Conservation (phyloP, 64 coral and sea anemone genomes). For the Montipora foliosa region DNA sequence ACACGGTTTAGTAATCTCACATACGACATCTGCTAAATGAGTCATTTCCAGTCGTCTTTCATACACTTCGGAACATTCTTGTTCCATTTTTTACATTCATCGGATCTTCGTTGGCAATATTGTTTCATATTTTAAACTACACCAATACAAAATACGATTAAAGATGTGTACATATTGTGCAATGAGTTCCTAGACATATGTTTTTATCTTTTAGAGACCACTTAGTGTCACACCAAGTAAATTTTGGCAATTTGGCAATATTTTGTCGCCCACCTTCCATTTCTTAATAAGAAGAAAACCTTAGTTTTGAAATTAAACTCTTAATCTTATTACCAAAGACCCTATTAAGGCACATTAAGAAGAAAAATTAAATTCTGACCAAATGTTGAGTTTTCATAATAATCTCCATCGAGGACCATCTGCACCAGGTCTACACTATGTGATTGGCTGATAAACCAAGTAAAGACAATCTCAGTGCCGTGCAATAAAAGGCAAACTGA, state of each 20-base stretch:
- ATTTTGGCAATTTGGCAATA: not conserved
- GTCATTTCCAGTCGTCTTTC: no score
- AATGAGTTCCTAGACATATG: not conserved
- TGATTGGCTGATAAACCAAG: not conserved
- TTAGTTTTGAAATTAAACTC: not conserved
- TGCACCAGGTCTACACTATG: not conserved
- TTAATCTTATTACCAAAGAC: not conserved
- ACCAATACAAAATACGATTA: not conserved
- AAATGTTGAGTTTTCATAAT: not conserved
- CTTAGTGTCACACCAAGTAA: not conserved
- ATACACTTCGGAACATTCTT: no score
- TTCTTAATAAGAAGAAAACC: not conserved
- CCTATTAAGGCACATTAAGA: not conserved
- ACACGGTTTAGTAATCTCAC: not conserved
- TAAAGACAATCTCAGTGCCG: constrained; percentile 8
- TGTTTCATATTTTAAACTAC: not conserved
- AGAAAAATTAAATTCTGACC: not conserved
- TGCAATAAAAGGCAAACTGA: constrained; percentile 10
- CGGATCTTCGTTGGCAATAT: not conserved
- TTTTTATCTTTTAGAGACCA: not conserved
- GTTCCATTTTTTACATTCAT: not conserved
- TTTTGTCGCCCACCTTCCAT: not conserved
- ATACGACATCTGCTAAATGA: no score
- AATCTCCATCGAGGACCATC: not conserved
- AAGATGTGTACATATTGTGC: not conserved